Conservation (phyloP, 2,888 invertebrate species). For the Caenorhabditis angaria region DNA sequence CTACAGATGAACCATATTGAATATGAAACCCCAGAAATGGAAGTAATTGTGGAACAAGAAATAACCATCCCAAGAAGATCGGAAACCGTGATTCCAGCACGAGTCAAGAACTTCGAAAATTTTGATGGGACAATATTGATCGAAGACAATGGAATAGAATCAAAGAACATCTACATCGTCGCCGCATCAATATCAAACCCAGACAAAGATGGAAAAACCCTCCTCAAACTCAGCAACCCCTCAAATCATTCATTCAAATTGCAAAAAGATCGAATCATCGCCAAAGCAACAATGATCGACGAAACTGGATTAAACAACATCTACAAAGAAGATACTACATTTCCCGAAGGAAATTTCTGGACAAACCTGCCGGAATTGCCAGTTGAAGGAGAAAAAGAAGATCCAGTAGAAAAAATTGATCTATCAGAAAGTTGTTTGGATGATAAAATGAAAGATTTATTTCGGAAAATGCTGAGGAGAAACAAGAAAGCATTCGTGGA, state of each 20-base stretch:
- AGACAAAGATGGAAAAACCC: not conserved
- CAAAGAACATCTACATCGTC: not conserved
- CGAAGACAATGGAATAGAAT: not conserved
- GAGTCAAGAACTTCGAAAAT: too few species aligned
- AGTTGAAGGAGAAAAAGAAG: not conserved
- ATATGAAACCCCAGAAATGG: too few species aligned
- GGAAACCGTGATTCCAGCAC: too few species aligned
- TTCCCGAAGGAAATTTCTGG: not conserved
- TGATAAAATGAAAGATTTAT: slow-evolving; percentile 7
- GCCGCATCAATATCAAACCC: not conserved
- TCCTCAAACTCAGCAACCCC: not conserved
- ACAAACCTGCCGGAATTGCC: not conserved
- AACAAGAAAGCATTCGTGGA: slow-evolving; percentile 23
- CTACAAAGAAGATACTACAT: not conserved
- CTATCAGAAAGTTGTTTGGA: not conserved
- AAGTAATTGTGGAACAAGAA: too few species aligned
- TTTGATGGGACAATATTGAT: not conserved
- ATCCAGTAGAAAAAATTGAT: not conserved
- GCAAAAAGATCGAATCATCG: not conserved
- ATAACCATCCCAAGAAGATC: too few species aligned
- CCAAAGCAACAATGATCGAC: not conserved
- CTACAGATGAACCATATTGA: too few species aligned
- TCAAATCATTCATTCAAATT: not conserved
- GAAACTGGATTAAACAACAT: not conserved
- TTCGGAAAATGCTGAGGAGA: slow-evolving; percentile 5